A percentile compares a stretch with the other conserved stretches of the same genome.
Evolutionary conservation across 2,888 invertebrate genomes (phyloP).

Genomic region (Microctonus aethiopoides): DNA sequence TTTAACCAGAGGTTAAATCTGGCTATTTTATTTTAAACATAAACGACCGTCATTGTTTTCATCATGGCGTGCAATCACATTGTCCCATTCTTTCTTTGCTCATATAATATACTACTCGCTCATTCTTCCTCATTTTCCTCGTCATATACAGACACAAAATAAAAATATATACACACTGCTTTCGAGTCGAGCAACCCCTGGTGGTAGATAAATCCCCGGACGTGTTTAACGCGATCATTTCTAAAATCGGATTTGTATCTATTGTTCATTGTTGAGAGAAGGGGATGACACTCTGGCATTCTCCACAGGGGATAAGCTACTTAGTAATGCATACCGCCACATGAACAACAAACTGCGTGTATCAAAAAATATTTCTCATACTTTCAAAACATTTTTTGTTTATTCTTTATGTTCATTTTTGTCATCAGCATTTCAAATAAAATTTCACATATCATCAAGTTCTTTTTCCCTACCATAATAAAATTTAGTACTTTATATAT

Average conservation of each 20-base stretch:
- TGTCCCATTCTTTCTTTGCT: too few species aligned
- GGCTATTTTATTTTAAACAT: conserved; percentile 52
- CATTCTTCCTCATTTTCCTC: not conserved
- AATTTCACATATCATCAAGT: conserved; percentile 23
- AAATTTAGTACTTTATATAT: too few species aligned
- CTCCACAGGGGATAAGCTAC: conserved; percentile 49
- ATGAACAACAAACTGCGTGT: conserved; percentile 44
- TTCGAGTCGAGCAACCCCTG: conserved; percentile 17
- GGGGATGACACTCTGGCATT: conserved; percentile 38
- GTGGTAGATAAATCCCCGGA: conserved; percentile 49
- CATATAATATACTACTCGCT: not conserved
- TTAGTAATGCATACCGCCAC: conserved; percentile 57
- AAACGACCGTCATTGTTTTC: conserved; percentile 58
- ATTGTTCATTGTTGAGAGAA: conserved; percentile 50
- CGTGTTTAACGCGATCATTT: conserved; percentile 64
- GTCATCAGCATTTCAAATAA: not conserved
- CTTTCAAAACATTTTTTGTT: not conserved
- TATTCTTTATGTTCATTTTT: not conserved
- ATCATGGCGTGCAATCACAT: too few species aligned
- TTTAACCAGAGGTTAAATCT: not conserved
- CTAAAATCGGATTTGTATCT: conserved; percentile 61
- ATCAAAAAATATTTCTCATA: not conserved
- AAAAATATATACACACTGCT: not conserved
- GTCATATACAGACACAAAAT: not conserved
- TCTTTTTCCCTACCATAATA: conserved; percentile 28